These are phyloP conservation scores for Catalaphyllia jardinei DNA, from an alignment of 64 coral and sea anemone genomes.

Conservation along the genomic window DNA sequence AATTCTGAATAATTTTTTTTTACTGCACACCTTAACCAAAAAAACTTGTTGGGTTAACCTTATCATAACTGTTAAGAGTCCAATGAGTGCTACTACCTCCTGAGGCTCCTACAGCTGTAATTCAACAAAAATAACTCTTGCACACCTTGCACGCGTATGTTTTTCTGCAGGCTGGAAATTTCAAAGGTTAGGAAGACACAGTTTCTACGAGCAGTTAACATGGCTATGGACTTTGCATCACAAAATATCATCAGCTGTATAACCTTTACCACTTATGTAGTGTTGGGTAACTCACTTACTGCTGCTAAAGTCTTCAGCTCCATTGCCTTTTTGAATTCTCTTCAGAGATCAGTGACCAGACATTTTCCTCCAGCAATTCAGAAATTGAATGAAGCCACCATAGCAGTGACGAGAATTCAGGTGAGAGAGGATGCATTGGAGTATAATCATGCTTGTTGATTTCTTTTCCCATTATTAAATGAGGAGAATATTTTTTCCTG, in stretches of 20 bases:
- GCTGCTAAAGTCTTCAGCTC: slow-evolving; percentile 76
- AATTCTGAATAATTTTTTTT: too few species aligned
- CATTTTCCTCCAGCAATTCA: slow-evolving; percentile 70
- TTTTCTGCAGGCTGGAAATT: slow-evolving; percentile 57
- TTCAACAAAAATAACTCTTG: too few species aligned
- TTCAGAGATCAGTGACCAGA: slow-evolving; percentile 43
- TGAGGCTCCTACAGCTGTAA: too few species aligned
- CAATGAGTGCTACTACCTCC: too few species aligned
- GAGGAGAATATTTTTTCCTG: too few species aligned
- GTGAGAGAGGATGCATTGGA: slow-evolving; percentile 7
- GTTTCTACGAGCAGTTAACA: slow-evolving; percentile 55
- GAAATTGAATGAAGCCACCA: slow-evolving; percentile 34
- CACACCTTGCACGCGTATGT: not conserved
- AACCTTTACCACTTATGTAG: slow-evolving; percentile 58
- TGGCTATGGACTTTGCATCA: slow-evolving; percentile 53
- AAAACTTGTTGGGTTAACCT: too few species aligned
- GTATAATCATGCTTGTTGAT: not conserved
- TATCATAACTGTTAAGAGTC: too few species aligned
- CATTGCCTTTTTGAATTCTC: slow-evolving; percentile 53
- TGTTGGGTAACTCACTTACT: slow-evolving; percentile 58
- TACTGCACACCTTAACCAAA: too few species aligned
- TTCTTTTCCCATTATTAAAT: not conserved
- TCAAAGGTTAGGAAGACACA: slow-evolving; percentile 57
- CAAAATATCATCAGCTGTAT: slow-evolving; percentile 62
- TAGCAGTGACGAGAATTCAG: slow-evolving; percentile 63